phyloP scores from a whole-genome alignment of 2,888 invertebrate species.

The Plutella xylostella region DNA sequence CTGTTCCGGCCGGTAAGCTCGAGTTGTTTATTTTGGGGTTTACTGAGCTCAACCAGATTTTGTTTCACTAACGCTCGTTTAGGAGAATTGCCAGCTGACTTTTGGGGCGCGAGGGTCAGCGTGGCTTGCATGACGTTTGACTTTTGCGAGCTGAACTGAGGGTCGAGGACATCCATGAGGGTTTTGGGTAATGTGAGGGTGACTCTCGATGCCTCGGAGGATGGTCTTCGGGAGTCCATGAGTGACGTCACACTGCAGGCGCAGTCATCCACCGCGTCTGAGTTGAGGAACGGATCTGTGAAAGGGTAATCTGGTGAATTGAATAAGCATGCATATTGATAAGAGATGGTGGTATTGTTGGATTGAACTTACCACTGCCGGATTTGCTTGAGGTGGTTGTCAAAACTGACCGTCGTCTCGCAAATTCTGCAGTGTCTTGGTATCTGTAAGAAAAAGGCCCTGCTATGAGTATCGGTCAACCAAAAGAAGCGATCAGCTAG shows the following conservation, averaged over 20 bases:
- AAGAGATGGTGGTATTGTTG: not conserved
- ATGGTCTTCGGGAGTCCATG: conserved; percentile 72
- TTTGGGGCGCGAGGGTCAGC: conserved; percentile 72
- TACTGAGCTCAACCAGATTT: conserved; percentile 48
- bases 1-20: conserved; percentile 61
- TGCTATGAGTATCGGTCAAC: too few relatives aligned
- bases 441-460: conserved; percentile 62
- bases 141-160: conserved; percentile 63
- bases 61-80: conserved; percentile 59
- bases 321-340: not conserved
- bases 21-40: conserved; percentile 54
- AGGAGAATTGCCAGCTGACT: conserved; percentile 55
- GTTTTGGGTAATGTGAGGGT: conserved; percentile 64
- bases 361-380: conserved; percentile 74
- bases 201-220: conserved; percentile 68
- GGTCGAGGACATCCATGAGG: conserved; percentile 67
- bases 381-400: conserved; percentile 62
- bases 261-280: conserved; percentile 71
- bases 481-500: not conserved
- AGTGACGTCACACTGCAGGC: conserved; percentile 76
- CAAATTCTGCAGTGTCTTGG: conserved; percentile 79
- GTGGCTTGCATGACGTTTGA: conserved; percentile 73
- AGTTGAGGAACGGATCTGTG: conserved; percentile 68
- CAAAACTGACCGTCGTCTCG: conserved; percentile 73
- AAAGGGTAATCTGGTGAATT: not conserved